Conservation (phyloP, 2,888 invertebrate genomes). For the Crematogaster levior region DNA sequence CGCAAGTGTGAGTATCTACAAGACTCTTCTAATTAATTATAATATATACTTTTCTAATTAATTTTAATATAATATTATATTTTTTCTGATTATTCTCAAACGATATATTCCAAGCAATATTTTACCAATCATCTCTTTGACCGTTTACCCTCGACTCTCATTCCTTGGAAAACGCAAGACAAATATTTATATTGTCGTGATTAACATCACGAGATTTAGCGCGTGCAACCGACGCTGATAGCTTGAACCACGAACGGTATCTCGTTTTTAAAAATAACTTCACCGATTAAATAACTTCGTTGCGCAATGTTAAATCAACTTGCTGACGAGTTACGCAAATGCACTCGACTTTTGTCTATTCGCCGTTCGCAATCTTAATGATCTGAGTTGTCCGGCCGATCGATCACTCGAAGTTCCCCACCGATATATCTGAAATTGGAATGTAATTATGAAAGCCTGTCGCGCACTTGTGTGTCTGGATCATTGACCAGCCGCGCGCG, state of each 20-base stretch:
- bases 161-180: neutral
- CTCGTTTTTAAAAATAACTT: conserved; percentile 21
- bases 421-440: conserved; percentile 66
- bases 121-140: neutral
- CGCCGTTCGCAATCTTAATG: conserved; percentile 14
- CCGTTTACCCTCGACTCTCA: neutral
- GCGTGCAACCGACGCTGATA: neutral
- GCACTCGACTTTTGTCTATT: conserved; percentile 29
- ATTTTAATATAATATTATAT: too few species aligned
- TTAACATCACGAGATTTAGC: neutral
- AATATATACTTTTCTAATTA: too few species aligned
- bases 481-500: conserved; percentile 73
- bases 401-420: conserved; percentile 16
- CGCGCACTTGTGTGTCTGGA: conserved; percentile 66
- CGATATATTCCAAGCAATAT: neutral
- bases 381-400: conserved; percentile 3
- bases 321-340: conserved; percentile 17
- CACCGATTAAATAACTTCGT: conserved; percentile 27
- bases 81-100: neutral
- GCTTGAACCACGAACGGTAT: neutral
- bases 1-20: conserved; percentile 93
- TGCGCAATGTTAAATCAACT: conserved; percentile 12
- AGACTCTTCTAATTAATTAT: neutral
- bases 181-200: conserved; percentile 10
- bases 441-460: conserved; percentile 75